These are phyloP conservation scores for Myopa testacea DNA, from an alignment of 2,888 invertebrate genomes.

Conservation along the genomic window DNA sequence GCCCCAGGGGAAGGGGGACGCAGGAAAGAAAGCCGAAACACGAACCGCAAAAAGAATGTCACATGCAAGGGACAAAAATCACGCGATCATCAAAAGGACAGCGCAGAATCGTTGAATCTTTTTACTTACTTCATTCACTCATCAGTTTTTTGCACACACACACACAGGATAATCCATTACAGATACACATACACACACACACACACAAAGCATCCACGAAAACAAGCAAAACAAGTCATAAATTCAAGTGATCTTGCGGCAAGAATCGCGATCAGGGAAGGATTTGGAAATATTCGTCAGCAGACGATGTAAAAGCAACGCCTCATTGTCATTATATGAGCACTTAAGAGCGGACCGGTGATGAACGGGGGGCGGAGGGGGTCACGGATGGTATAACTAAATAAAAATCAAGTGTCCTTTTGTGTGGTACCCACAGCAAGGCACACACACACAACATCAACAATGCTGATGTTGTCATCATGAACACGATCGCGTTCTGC, in stretches of 20 bases:
- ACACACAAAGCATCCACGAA: conserved; percentile 13
- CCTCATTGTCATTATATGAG: conserved; percentile 40
- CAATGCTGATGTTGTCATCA: conserved; percentile 25
- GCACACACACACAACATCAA: neutral
- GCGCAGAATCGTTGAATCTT: neutral
- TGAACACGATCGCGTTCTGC: conserved; percentile 16
- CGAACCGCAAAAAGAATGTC: conserved; percentile 39
- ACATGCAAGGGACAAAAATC: conserved; percentile 41
- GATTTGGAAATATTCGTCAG: conserved; percentile 18
- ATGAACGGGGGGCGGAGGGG: neutral
- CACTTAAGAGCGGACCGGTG: neutral
- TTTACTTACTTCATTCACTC: neutral
- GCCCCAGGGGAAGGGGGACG: conserved; percentile 22
- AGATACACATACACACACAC: neutral
- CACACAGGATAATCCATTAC: conserved; percentile 13
- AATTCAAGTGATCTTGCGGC: conserved; percentile 43
- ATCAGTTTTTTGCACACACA: neutral
- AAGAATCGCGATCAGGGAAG: conserved; percentile 6
- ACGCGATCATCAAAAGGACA: conserved; percentile 34
- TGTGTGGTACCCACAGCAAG: conserved; percentile 19
- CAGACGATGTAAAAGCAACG: conserved; percentile 32
- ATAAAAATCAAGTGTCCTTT: conserved; percentile 39
- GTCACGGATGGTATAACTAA: neutral
- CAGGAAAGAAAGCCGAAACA: conserved; percentile 1
- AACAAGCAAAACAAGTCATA: conserved; percentile 43